Percentiles rank a stretch among this genome's conserved stretches.
Evolutionary conservation across 2,888 invertebrate genomes (phyloP).

Genomic region (Microplitis deprimator): DNA sequence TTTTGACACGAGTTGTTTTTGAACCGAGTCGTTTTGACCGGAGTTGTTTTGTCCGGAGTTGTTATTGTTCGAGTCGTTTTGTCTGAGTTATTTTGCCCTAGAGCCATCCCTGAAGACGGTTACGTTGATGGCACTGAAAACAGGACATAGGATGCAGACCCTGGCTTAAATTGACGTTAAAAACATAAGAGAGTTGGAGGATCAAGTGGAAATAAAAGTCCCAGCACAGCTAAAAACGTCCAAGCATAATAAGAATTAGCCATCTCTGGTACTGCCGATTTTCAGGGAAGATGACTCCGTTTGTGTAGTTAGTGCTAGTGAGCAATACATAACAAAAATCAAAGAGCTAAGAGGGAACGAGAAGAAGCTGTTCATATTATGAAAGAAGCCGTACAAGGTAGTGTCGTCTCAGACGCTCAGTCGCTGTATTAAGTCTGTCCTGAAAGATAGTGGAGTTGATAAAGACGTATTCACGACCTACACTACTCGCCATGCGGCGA

Average conservation of each 20-base stretch:
- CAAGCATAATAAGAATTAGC: constrained; percentile 43
- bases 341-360: constrained; percentile 27
- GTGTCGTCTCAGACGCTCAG: constrained; percentile 50
- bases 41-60: too few relatives aligned
- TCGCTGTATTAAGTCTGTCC: constrained; percentile 44
- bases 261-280: constrained; percentile 43
- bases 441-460: constrained; percentile 46
- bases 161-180: constrained; percentile 30
- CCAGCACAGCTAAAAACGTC: constrained; percentile 45
- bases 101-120: constrained; percentile 43
- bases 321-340: constrained; percentile 43
- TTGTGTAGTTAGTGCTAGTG: constrained; percentile 45
- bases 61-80: too few relatives aligned
- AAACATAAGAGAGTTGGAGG: constrained; percentile 31
- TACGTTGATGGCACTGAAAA: constrained; percentile 45
- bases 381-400: constrained; percentile 44
- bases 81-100: too few relatives aligned
- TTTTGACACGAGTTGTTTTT: too few relatives aligned
- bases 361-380: constrained; percentile 44
- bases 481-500: constrained; percentile 51
- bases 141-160: constrained; percentile 48
- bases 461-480: constrained; percentile 47
- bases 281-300: constrained; percentile 41
- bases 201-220: constrained; percentile 39
- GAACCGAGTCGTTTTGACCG: too few relatives aligned